Evolutionary conservation across 2,888 invertebrate species (phyloP).

Genomic region (Parnassius glacialis): DNA sequence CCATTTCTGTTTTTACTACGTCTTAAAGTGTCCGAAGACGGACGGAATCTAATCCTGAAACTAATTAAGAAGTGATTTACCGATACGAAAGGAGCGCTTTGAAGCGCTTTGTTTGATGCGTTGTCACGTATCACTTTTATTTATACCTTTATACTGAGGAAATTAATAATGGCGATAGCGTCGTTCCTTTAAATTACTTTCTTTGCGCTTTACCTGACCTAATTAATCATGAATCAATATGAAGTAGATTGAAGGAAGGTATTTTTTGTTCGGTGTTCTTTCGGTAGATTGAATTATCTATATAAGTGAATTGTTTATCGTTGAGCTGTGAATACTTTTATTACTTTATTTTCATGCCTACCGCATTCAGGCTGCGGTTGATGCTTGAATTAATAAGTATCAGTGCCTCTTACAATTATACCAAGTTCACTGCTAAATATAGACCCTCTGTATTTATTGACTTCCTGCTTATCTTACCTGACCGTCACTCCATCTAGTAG

Average conservation of each 20-base stretch:
- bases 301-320: no score
- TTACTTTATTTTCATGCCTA: no score
- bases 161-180: conserved; percentile 2
- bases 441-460: no score
- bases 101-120: conserved; percentile 16
- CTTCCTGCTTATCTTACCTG: no score
- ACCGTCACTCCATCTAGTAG: no score
- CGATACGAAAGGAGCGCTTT: conserved; percentile 11
- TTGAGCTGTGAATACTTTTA: no score
- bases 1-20: conserved; percentile 22
- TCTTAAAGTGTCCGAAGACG: conserved; percentile 19
- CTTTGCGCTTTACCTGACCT: neutral
- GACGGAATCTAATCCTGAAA: conserved; percentile 17
- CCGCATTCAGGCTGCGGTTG: no score
- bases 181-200: conserved; percentile 2
- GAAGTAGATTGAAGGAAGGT: neutral
- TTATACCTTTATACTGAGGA: conserved; percentile 9
- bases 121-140: conserved; percentile 12
- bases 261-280: neutral
- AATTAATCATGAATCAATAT: conserved; percentile 6
- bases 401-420: no score
- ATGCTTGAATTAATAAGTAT: no score
- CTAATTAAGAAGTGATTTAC: conserved; percentile 25
- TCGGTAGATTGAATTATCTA: neutral
- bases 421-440: no score